A percentile compares a stretch with the other conserved stretches of the same genome.
These are phyloP conservation scores for Austrofundulus limnaeus DNA, from an alignment of 2,113 vertebrate genomes.

Conservation along the genomic window DNA sequence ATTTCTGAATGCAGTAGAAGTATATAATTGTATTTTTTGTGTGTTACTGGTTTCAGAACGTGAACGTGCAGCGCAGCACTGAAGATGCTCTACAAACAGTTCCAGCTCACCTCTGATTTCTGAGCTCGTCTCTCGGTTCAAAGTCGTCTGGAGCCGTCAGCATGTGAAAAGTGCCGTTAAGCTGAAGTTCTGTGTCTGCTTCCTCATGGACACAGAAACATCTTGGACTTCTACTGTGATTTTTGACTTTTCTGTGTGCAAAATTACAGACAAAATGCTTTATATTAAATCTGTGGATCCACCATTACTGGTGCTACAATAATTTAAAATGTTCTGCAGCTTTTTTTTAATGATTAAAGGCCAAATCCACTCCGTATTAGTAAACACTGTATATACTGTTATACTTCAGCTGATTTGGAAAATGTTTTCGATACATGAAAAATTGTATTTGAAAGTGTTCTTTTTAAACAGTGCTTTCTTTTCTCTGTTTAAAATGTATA, in stretches of 20 bases:
- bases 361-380: slow-evolving; percentile 10
- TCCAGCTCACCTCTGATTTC: slow-evolving; percentile 81
- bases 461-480: slow-evolving; percentile 6
- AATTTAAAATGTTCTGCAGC: background rate
- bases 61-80: slow-evolving; percentile 82
- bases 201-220: background rate
- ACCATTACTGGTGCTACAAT: slow-evolving; percentile 16
- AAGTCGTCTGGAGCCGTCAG: slow-evolving; percentile 7
- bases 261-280: slow-evolving; percentile 18
- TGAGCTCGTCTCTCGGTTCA: background rate
- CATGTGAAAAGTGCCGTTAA: slow-evolving; percentile 4
- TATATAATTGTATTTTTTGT: background rate
- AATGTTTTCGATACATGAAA: slow-evolving; percentile 21
- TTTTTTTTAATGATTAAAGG: slow-evolving; percentile 12
- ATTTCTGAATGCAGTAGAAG: too few relatives aligned
- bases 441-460: slow-evolving; percentile 1
- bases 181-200: background rate
- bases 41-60: slow-evolving; percentile 89
- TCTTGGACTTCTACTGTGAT: slow-evolving; percentile 45
- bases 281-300: slow-evolving; percentile 29
- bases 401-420: slow-evolving; percentile 21
- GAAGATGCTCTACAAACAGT: slow-evolving; percentile 88
- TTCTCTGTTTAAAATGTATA: background rate
- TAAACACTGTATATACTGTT: slow-evolving; percentile 21
- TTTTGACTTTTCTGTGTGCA: slow-evolving; percentile 18